Conservation (phyloP, 2,888 invertebrate genomes). For the Agriopis marginaria region DNA sequence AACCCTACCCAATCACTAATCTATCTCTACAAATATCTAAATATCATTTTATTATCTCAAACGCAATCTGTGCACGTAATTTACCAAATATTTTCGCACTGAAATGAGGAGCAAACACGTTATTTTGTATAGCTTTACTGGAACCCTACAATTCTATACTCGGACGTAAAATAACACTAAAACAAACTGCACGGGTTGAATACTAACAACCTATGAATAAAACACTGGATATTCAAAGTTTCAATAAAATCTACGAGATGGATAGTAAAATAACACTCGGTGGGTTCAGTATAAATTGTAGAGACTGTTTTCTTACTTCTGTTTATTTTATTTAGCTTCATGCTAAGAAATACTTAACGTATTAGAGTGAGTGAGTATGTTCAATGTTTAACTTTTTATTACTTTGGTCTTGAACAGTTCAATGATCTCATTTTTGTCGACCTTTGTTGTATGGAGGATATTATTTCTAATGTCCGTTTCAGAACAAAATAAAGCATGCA, state of each 20-base stretch:
- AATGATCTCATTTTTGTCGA: not conserved
- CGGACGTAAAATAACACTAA: slow-evolving; percentile 32
- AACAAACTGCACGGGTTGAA: slow-evolving; percentile 21
- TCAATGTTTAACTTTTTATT: not conserved
- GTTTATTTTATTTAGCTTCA: not conserved
- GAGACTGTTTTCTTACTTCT: not conserved
- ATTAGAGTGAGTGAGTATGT: not conserved
- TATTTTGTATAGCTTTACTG: not conserved
- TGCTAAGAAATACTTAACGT: not conserved
- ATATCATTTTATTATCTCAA: no score
- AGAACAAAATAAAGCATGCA: no score
- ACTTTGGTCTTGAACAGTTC: not conserved
- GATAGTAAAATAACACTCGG: slow-evolving; percentile 18
- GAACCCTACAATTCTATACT: slow-evolving; percentile 16
- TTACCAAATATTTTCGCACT: not conserved
- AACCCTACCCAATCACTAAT: no score
- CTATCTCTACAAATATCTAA: no score
- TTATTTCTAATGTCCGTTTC: no score
- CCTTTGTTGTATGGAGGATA: not conserved
- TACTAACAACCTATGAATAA: slow-evolving; percentile 29
- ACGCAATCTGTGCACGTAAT: not conserved
- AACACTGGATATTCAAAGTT: slow-evolving; percentile 31
- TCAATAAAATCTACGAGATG: slow-evolving; percentile 30
- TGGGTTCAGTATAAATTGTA: slow-evolving; percentile 8
- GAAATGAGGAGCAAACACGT: not conserved